Evolutionary conservation across 2,113 vertebrate genomes (phyloP).

Genomic region (Muntiacus muntjak): DNA sequence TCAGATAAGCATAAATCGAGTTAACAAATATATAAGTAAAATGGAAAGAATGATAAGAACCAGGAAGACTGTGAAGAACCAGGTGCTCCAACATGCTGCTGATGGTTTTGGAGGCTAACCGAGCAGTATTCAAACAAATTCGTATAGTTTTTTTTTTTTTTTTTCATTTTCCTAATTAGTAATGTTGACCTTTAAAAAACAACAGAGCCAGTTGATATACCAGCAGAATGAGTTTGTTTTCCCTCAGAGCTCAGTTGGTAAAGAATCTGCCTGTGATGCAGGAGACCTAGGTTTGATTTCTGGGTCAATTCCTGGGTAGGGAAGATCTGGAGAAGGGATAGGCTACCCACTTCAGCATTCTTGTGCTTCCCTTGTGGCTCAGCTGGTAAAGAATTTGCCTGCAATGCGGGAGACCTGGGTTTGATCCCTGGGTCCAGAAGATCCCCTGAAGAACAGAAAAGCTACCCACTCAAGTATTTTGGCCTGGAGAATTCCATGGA

Average conservation of each 20-base stretch:
- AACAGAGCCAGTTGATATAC: background rate
- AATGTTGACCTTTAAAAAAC: background rate
- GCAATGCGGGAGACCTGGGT: background rate
- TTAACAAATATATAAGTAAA: background rate
- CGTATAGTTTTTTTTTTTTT: background rate
- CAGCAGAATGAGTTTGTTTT: background rate
- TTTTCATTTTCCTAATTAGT: background rate
- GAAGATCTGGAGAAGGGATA: background rate
- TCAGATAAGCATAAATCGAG: background rate
- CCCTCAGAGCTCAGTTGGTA: background rate
- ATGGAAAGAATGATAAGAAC: background rate
- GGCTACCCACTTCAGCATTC: background rate
- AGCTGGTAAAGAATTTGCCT: background rate
- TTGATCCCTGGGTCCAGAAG: background rate
- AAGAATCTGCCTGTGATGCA: background rate
- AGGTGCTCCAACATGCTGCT: background rate
- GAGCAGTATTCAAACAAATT: background rate
- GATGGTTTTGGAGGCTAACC: background rate
- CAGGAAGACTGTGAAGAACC: background rate
- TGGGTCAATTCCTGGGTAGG: rapidly evolving
- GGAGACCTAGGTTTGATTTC: background rate
- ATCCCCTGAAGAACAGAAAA: background rate
- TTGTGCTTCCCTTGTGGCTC: background rate
- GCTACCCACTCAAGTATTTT: background rate
- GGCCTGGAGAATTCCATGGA: background rate